Percentiles rank a stretch among this genome's conserved stretches.
Conservation (phyloP, 2,888 invertebrate genomes). For the Thera obeliscata region DNA sequence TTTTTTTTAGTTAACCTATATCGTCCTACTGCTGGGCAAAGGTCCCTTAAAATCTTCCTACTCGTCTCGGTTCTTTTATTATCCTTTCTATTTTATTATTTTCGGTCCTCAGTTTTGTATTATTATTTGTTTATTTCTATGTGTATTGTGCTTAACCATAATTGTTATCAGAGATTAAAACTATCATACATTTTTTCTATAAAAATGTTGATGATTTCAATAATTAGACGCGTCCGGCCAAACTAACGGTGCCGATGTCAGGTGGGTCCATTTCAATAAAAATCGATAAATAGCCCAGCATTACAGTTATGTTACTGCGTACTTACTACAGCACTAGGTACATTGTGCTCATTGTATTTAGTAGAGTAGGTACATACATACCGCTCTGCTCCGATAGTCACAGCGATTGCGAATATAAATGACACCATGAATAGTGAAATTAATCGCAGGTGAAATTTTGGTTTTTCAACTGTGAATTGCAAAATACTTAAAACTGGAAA, state of each 20-base stretch:
- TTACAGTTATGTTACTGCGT: slow-evolving; percentile 57
- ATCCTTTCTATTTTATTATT: too few relatives aligned
- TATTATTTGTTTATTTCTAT: not conserved
- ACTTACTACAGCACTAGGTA: slow-evolving; percentile 22
- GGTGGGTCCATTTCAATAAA: slow-evolving; percentile 66
- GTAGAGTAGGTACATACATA: slow-evolving; percentile 17
- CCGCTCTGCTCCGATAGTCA: slow-evolving; percentile 40
- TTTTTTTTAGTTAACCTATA: too few relatives aligned
- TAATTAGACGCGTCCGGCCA: slow-evolving; percentile 66
- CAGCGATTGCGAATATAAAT: slow-evolving; percentile 28
- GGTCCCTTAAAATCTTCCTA: too few relatives aligned
- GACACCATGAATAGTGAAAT: slow-evolving; percentile 30
- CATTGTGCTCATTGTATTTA: slow-evolving; percentile 35
- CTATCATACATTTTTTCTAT: slow-evolving; percentile 1
- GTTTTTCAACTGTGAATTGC: not conserved
- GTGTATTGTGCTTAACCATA: not conserved
- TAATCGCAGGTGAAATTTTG: slow-evolving; percentile 29
- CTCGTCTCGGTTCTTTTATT: too few relatives aligned
- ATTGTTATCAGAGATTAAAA: not conserved
- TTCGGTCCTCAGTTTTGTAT: too few relatives aligned
- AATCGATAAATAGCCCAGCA: slow-evolving; percentile 60
- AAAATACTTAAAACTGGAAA: too few relatives aligned
- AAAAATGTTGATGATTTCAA: slow-evolving; percentile 48
- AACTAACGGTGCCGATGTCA: slow-evolving; percentile 68
- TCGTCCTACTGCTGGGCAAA: too few relatives aligned